Evolutionary conservation across 2,888 invertebrate species (phyloP).

Genomic region (Orchestes rusci): DNA sequence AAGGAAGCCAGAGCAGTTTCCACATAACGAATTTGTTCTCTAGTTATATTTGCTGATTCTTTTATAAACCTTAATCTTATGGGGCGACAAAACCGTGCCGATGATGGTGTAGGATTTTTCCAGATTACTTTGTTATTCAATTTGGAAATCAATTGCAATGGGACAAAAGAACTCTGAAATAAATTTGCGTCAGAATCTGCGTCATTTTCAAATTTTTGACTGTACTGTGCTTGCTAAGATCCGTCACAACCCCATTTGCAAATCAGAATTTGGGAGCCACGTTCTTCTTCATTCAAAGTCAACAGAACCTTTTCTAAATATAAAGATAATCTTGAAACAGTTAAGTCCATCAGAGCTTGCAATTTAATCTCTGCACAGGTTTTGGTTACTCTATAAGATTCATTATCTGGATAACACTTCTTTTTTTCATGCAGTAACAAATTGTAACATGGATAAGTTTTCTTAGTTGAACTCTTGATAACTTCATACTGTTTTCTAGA

Average conservation of each 20-base stretch:
- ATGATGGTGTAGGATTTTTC: slow-evolving; percentile 33
- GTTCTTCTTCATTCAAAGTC: slow-evolving; percentile 14
- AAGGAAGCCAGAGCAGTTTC: too few species aligned
- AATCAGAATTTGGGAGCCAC: slow-evolving; percentile 17
- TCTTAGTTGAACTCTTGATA: slow-evolving; percentile 4
- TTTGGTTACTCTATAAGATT: slow-evolving; percentile 1
- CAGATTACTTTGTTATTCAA: slow-evolving; percentile 25
- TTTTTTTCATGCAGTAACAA: slow-evolving; percentile 9
- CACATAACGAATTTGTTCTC: slow-evolving; percentile 28
- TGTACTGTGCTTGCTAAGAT: slow-evolving; percentile 28
- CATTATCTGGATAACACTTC: slow-evolving; percentile 6
- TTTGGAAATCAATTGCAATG: slow-evolving; percentile 26
- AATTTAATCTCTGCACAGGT: slow-evolving; percentile 8
- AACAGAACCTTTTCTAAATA: slow-evolving; percentile 6
- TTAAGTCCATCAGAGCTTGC: slow-evolving; percentile 9
- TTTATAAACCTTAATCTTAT: slow-evolving; percentile 32
- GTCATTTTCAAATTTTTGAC: slow-evolving; percentile 30
- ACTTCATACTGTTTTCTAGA: slow-evolving; percentile 12
- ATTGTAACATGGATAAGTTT: slow-evolving; percentile 7
- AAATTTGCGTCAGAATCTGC: slow-evolving; percentile 29
- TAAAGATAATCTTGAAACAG: slow-evolving; percentile 6
- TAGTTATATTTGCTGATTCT: slow-evolving; percentile 29
- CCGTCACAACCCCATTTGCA: slow-evolving; percentile 30
- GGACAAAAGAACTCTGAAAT: slow-evolving; percentile 32
- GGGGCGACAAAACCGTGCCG: slow-evolving; percentile 31